Conservation (phyloP, 2,797 vertebrate species). For the Propithecus deckenii region DNA sequence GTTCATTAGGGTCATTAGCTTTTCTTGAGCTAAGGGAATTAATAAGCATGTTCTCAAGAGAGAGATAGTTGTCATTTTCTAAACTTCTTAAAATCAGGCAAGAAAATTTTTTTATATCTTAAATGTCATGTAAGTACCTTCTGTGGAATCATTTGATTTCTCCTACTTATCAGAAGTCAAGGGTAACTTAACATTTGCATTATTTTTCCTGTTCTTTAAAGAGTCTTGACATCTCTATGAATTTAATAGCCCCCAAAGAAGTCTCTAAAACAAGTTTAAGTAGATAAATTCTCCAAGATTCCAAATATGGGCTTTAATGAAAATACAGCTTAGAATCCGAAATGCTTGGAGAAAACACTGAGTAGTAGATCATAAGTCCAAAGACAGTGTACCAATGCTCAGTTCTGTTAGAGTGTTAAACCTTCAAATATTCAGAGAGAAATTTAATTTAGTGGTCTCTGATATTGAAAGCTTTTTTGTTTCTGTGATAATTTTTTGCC, state of each 20-base stretch:
- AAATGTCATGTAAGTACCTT: not conserved
- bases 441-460: not conserved
- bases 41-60: not conserved
- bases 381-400: not conserved
- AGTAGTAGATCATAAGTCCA: not conserved
- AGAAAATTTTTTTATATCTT: not conserved
- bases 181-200: not conserved
- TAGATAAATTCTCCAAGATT: not conserved
- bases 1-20: not conserved
- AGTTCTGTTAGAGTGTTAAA: not conserved
- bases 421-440: not conserved
- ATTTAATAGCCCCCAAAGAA: not conserved
- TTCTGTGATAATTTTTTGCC: conserved; percentile 31
- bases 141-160: not conserved
- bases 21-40: not conserved
- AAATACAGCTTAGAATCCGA: not conserved
- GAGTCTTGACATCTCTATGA: not conserved
- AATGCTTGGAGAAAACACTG: not conserved
- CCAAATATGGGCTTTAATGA: not conserved
- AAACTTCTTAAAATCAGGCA: conserved; percentile 31
- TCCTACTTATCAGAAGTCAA: not conserved
- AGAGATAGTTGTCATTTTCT: not conserved
- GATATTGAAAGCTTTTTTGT: not conserved
- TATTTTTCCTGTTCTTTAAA: not conserved
- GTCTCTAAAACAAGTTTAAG: not conserved